These are phyloP conservation scores for Hylia prasina DNA, from an alignment of 2,113 vertebrate genomes.

Conservation along the genomic window DNA sequence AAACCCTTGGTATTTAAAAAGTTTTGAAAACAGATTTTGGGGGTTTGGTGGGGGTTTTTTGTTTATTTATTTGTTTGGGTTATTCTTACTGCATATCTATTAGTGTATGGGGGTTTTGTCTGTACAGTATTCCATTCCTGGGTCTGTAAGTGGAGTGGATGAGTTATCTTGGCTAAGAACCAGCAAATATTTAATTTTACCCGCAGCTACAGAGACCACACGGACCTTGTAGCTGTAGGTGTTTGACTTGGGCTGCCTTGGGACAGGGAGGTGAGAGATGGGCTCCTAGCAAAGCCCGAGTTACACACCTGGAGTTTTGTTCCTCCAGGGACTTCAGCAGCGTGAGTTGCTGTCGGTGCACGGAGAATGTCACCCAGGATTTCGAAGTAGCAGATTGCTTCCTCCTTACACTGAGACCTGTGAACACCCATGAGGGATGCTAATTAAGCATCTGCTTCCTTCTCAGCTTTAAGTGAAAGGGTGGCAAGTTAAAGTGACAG, in stretches of 20 bases:
- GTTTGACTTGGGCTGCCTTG: background rate
- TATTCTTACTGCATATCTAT: background rate
- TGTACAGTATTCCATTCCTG: background rate
- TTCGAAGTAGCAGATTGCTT: conserved; percentile 11
- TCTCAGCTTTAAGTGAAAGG: conserved; percentile 21
- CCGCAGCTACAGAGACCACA: background rate
- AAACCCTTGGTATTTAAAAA: background rate
- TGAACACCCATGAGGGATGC: conserved; percentile 20
- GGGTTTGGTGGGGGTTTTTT: background rate
- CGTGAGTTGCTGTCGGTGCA: accelerated
- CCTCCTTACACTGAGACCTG: background rate
- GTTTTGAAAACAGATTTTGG: background rate
- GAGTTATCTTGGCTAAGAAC: background rate
- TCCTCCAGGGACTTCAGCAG: background rate
- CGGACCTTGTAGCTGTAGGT: background rate
- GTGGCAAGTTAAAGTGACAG: conserved; percentile 44
- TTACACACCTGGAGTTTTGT: background rate
- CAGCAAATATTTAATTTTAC: background rate
- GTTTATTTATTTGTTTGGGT: background rate
- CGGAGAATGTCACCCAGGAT: background rate
- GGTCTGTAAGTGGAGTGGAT: background rate
- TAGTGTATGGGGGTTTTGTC: background rate
- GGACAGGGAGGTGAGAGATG: background rate
- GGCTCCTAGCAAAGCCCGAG: background rate
- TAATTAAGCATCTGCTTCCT: conserved; percentile 54